Conservation (phyloP, 2,113 vertebrate genomes). For the Myocastor coypus region DNA sequence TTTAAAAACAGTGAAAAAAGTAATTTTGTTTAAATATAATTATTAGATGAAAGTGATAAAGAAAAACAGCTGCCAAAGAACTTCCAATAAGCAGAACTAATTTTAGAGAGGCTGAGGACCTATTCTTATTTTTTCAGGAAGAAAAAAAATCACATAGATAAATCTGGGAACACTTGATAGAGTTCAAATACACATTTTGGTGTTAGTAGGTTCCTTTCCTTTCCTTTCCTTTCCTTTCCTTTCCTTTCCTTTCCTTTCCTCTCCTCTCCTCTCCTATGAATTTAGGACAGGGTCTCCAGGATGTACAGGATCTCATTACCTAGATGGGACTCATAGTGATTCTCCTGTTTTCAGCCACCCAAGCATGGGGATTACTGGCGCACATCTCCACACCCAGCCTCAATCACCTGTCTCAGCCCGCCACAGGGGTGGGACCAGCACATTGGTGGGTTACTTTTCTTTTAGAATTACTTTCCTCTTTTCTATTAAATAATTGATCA, state of each 20-base stretch:
- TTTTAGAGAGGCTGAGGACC: slow-evolving; percentile 46
- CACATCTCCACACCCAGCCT: too few species aligned
- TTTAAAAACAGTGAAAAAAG: slow-evolving; percentile 35
- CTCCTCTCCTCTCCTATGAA: too few species aligned
- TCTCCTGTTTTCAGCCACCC: too few species aligned
- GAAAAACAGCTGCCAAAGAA: slow-evolving; percentile 25
- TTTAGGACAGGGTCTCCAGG: too few species aligned
- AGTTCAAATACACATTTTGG: not conserved
- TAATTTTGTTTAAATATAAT: slow-evolving; percentile 59
- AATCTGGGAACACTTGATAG: not conserved
- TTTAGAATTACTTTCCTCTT: not conserved
- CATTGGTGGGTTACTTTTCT: not conserved
- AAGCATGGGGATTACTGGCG: too few species aligned
- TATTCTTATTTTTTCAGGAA: slow-evolving; percentile 40
- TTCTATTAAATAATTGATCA: not conserved
- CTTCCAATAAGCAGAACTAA: slow-evolving; percentile 59
- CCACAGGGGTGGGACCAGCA: too few species aligned
- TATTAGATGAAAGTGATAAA: slow-evolving; percentile 57
- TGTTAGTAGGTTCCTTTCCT: too few species aligned
- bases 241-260: too few species aligned
- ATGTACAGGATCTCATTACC: too few species aligned
- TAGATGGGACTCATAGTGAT: too few species aligned
- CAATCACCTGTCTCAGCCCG: too few species aligned
- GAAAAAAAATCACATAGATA: slow-evolving; percentile 53
- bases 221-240: too few species aligned